Base-by-base conservation (phyloP, 2,113 vertebrate genomes). In the Azemiops feae region DNA sequence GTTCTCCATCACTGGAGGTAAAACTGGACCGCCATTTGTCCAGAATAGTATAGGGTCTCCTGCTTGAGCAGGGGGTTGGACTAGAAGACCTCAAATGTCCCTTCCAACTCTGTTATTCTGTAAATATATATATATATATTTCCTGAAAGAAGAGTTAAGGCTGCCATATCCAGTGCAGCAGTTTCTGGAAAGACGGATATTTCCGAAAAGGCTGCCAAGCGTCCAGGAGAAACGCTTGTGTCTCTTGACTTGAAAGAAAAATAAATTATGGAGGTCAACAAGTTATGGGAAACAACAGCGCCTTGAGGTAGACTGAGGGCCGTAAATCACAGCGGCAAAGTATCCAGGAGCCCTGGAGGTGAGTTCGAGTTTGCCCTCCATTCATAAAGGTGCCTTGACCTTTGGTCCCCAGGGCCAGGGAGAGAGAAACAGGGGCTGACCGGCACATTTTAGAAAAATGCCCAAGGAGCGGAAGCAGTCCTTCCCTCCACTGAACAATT, bases 321-420 rank as follows among this genome's bases (percentile, higher is more conserved):
- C 43, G 7, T 92, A 88, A 74, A 93, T 0, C n/a, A 52, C 87
- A 60, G 43, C 30, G 88, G 64, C 52, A 0, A 22, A 27, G 52
- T 93, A 86, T 87, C 92, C 85, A 54, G 27, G 27, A 55, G 45
- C 57, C 11, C 69, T 93, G 87, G 93, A 95, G 94, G 39, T 85
- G 27, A 54, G 27, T 22, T 16, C 47, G 54, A 1, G 2, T 50
- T 92, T 55, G 81, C 23, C 64, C 93, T 43, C 43, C 47, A 52
- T 60, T 34, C 50, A 85, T 57, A 45, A 8, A 55, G 52, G 27
- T 89, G 81, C 90, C 88, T 27, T 55, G 64, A 22, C 55, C n/a
- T 58, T 88, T 0, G 0, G 50, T 43, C 85, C 88, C 93, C 91
- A 34, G 53, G 86, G 39, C 90, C 30, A 3, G 8, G 47, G 60